These are phyloP conservation scores for Desoria tigrina DNA, from an alignment of 2,888 invertebrate species.

Conservation along the genomic window DNA sequence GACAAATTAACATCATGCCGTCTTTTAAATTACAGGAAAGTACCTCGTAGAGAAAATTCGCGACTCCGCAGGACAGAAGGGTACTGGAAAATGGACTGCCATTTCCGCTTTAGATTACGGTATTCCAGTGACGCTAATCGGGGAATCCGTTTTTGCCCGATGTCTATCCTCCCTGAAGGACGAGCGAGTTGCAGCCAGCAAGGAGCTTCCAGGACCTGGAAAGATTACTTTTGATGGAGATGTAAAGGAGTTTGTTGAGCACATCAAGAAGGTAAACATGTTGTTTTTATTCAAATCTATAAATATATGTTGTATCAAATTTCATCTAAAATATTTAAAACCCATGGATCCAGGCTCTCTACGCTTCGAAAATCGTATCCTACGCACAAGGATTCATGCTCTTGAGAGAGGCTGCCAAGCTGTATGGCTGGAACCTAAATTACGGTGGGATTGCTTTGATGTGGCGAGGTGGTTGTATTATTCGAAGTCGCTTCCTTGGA, in stretches of 20 bases:
- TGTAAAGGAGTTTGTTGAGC: slow-evolving; percentile 75
- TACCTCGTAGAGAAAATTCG: slow-evolving; percentile 86
- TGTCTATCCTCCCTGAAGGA: slow-evolving; percentile 88
- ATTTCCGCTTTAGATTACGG: slow-evolving; percentile 94
- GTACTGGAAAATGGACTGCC: slow-evolving; percentile 99
- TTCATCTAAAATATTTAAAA: not conserved
- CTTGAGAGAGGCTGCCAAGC: slow-evolving; percentile 84
- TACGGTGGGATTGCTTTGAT: slow-evolving; percentile 97
- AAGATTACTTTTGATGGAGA: slow-evolving; percentile 68
- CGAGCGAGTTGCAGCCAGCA: slow-evolving; percentile 82
- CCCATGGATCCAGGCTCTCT: slow-evolving; percentile 71
- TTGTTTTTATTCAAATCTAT: not conserved
- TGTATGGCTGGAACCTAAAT: slow-evolving; percentile 91
- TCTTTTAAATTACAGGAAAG: slow-evolving; percentile 59
- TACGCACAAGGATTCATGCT: slow-evolving; percentile 99
- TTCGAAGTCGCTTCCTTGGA: slow-evolving; percentile 84
- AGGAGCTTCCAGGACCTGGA: slow-evolving; percentile 69
- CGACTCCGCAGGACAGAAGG: slow-evolving; percentile 97
- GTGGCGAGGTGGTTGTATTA: slow-evolving; percentile 99
- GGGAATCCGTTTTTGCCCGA: slow-evolving; percentile 95
- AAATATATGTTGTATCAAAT: not conserved
- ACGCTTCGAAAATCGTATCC: slow-evolving; percentile 96
- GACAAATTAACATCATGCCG: too few relatives aligned
- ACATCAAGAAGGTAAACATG: slow-evolving; percentile 73
- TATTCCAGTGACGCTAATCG: slow-evolving; percentile 95